Evolutionary conservation across 2,113 vertebrate species (phyloP).

Genomic region (Paracanthobrama guichenoti): DNA sequence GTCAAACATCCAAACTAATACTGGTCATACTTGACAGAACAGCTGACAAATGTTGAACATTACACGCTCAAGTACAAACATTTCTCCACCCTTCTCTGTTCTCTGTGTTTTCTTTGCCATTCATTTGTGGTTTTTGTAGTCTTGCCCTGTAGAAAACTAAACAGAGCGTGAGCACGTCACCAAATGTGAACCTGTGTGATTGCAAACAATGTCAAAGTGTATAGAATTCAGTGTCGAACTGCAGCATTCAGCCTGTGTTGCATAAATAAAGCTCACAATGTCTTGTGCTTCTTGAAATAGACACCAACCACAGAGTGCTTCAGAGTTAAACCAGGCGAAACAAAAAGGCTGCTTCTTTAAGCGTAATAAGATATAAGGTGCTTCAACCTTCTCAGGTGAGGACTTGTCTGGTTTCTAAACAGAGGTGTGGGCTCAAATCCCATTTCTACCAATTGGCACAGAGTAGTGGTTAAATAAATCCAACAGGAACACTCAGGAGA

Average conservation of each 20-base stretch:
- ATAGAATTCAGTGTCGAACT: not conserved
- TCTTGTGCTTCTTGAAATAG: not conserved
- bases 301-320: not conserved
- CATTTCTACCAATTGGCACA: not conserved
- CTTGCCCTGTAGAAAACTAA: not conserved
- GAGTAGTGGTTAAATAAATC: too few species aligned
- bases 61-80: constrained; percentile 42
- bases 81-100: not conserved
- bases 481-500: too few species aligned
- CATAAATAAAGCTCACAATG: not conserved
- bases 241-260: not conserved
- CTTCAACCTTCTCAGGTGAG: constrained; percentile 1
- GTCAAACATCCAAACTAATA: constrained; percentile 38
- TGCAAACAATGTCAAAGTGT: not conserved
- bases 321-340: constrained; percentile 19
- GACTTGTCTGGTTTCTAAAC: not conserved
- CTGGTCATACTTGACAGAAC: constrained; percentile 39
- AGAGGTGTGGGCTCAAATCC: not conserved
- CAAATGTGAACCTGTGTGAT: not conserved
- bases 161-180: not conserved
- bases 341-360: not conserved
- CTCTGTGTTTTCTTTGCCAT: not conserved
- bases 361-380: not conserved
- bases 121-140: not conserved
- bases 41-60: constrained; percentile 50